These are phyloP conservation scores for Eristalis arbustorum DNA, from an alignment of 2,888 invertebrate genomes.

Conservation along the genomic window DNA sequence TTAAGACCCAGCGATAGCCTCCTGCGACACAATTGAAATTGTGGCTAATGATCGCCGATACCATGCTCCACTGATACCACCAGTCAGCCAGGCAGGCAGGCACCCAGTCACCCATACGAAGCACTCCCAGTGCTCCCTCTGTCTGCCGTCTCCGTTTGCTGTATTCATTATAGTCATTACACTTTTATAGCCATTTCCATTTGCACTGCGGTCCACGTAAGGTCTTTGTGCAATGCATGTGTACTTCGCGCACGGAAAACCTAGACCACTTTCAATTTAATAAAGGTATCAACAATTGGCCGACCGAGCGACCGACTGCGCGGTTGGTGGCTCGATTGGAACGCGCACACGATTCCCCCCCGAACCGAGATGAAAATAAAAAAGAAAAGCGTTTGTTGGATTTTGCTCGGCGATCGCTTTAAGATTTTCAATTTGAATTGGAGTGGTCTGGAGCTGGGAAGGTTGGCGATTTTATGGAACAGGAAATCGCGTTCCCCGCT, in stretches of 20 bases:
- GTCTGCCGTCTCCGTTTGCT: conserved; percentile 20
- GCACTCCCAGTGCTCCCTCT: conserved; percentile 56
- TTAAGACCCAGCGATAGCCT: conserved; percentile 29
- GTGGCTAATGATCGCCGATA: conserved; percentile 37
- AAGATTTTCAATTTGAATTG: conserved; percentile 63
- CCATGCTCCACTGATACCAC: conserved; percentile 16
- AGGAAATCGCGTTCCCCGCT: conserved; percentile 49
- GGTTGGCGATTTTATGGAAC: conserved; percentile 14
- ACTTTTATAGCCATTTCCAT: conserved; percentile 60
- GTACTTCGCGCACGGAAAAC: conserved; percentile 29
- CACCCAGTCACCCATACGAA: conserved; percentile 38
- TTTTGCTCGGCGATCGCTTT: conserved; percentile 54
- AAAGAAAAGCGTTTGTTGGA: conserved; percentile 52
- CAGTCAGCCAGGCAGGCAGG: not conserved
- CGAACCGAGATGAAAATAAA: not conserved
- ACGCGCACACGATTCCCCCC: conserved; percentile 36
- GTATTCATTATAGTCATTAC: conserved; percentile 68
- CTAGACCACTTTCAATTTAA: conserved; percentile 67
- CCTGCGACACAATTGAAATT: conserved; percentile 62
- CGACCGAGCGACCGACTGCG: not conserved
- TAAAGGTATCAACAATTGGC: conserved; percentile 69
- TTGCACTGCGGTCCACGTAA: conserved; percentile 21
- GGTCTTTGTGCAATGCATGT: conserved; percentile 49
- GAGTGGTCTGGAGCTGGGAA: conserved; percentile 3
- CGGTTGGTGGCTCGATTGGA: conserved; percentile 37